Conservation (phyloP, 2,113 vertebrate species). For the Pluvialis apricaria region DNA sequence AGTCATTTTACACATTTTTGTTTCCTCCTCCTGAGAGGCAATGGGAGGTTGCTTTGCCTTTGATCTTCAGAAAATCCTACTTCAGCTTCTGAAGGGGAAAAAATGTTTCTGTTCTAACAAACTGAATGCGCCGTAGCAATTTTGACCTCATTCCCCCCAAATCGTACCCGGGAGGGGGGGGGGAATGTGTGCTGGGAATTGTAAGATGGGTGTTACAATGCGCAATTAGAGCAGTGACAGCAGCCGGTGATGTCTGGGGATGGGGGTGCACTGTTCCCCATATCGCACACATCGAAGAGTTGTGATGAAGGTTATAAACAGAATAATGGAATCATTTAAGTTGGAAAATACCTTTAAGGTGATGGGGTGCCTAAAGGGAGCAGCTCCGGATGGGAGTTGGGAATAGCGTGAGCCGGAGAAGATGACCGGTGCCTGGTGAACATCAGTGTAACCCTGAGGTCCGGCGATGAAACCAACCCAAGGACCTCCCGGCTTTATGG, state of each 20-base stretch:
- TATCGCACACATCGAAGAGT: accelerated
- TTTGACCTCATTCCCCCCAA: neutral
- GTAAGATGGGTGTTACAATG: neutral
- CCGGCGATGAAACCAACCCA: neutral
- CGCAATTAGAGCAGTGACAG: neutral
- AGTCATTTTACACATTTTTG: neutral
- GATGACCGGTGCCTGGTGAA: neutral
- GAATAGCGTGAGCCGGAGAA: neutral
- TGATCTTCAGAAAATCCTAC: neutral
- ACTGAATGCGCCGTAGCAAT: neutral
- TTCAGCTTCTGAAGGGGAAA: neutral
- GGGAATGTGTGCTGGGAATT: neutral
- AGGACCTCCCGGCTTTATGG: neutral
- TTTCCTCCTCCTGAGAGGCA: neutral
- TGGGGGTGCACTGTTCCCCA: neutral
- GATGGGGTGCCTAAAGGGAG: neutral
- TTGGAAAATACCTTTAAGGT: neutral
- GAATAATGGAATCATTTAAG: neutral
- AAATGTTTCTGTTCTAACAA: neutral
- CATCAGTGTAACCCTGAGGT: neutral
- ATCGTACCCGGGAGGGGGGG: neutral
- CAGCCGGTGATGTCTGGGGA: neutral
- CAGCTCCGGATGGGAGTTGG: neutral
- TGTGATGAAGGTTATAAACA: neutral
- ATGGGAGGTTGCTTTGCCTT: conserved; percentile 12